Conservation (phyloP, 2,888 invertebrate species). For the Drosophila falleni region DNA sequence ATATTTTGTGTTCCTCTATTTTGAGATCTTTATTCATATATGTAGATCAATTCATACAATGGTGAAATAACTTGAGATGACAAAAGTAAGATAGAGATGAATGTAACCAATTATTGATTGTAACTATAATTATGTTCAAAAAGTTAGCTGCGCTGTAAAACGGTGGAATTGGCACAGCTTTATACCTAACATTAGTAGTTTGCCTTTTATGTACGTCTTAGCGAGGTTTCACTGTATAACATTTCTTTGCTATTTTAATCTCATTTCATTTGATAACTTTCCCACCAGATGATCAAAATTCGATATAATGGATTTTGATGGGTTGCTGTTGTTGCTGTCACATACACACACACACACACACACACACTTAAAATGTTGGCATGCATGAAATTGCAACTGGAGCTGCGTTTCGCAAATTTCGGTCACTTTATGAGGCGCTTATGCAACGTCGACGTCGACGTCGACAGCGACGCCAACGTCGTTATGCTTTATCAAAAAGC, state of each 20-base stretch:
- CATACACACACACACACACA: constrained; percentile 4
- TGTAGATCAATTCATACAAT: no score
- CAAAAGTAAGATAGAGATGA: no score
- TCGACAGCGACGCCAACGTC: constrained; percentile 34
- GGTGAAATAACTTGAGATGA: no score
- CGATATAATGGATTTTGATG: constrained; percentile 27
- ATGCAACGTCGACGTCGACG: constrained; percentile 53
- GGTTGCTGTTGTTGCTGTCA: constrained; percentile 28
- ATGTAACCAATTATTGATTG: no score
- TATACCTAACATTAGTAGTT: no score
- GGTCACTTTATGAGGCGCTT: constrained; percentile 69
- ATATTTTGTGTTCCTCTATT: no score
- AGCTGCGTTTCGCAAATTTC: constrained; percentile 79
- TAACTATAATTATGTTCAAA: no score
- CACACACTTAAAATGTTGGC: constrained; percentile 50
- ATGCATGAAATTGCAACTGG: constrained; percentile 79
- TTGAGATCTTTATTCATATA: no score
- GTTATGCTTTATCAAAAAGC: constrained; percentile 73
- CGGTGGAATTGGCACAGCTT: no score
- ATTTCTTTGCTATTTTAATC: constrained; percentile 30
- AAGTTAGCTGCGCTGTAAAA: no score
- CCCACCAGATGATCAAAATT: constrained; percentile 41
- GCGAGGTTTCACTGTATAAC: constrained; percentile 9
- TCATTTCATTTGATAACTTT: constrained; percentile 49
- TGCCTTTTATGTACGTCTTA: neutral